Conservation (phyloP, 2,888 invertebrate genomes). For the Elgonia sp. region DNA sequence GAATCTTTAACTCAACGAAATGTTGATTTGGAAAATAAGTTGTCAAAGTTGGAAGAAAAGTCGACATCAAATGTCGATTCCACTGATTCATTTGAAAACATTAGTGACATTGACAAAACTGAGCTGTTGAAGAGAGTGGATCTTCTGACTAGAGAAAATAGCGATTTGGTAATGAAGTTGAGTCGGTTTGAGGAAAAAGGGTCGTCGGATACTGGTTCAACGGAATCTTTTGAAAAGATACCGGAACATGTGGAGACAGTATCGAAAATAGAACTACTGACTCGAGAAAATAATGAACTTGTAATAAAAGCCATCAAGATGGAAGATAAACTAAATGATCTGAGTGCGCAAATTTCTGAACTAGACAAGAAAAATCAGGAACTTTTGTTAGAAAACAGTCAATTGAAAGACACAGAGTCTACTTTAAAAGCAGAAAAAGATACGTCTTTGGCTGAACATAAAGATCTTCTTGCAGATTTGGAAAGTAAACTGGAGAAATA, state of each 20-base stretch:
- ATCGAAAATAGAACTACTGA: constrained; percentile 82
- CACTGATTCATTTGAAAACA: constrained; percentile 84
- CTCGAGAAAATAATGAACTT: constrained; percentile 84
- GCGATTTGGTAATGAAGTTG: constrained; percentile 82
- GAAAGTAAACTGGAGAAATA: constrained; percentile 86
- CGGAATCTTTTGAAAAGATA: constrained; percentile 86
- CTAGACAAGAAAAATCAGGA: constrained; percentile 48
- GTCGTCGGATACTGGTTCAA: constrained; percentile 85
- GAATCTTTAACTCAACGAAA: constrained; percentile 81
- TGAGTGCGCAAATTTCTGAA: constrained; percentile 63
- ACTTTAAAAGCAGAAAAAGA: constrained; percentile 77
- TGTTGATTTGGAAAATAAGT: constrained; percentile 79
- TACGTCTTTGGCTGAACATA: background rate
- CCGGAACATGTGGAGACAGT: constrained; percentile 81
- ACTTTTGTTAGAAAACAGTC: constrained; percentile 78
- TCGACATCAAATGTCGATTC: constrained; percentile 79
- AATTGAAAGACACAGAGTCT: constrained; percentile 77
- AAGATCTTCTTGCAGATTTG: constrained; percentile 74
- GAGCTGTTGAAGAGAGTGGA: constrained; percentile 84
- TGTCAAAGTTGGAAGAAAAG: constrained; percentile 80
- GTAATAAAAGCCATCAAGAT: constrained; percentile 83
- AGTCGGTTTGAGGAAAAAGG: constrained; percentile 84
- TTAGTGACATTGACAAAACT: constrained; percentile 81
- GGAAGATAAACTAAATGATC: constrained; percentile 81
- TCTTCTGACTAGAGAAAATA: constrained; percentile 83